phyloP scores from a whole-genome alignment of 2,113 vertebrate species.

The Fulmarus glacialis region DNA sequence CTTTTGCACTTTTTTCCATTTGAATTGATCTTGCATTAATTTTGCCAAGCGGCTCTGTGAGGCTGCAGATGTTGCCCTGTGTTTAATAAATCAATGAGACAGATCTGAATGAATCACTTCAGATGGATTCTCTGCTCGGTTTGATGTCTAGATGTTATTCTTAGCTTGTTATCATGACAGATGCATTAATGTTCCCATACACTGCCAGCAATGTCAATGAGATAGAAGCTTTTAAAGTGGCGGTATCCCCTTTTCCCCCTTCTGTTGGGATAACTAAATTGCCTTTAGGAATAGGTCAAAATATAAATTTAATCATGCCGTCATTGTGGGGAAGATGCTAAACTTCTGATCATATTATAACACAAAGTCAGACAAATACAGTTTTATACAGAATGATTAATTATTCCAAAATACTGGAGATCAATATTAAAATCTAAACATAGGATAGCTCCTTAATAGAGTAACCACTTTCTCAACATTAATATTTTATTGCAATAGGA shows the following conservation, averaged over 20 bases:
- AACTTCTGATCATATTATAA: not conserved
- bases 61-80: constrained; percentile 88
- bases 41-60: constrained; percentile 82
- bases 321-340: constrained; percentile 24
- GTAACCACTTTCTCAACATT: constrained; percentile 68
- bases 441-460: constrained; percentile 59
- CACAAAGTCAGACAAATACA: not conserved
- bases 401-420: constrained; percentile 57
- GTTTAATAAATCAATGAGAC: constrained; percentile 90
- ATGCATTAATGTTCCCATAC: constrained; percentile 89
- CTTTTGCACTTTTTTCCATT: constrained; percentile 86
- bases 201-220: constrained; percentile 85
- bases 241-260: constrained; percentile 70
- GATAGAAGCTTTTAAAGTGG: constrained; percentile 82
- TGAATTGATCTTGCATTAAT: constrained; percentile 90
- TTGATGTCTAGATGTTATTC: constrained; percentile 92
- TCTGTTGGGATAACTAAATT: constrained; percentile 65
- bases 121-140: constrained; percentile 87
- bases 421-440: constrained; percentile 76
- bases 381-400: constrained; percentile 59
- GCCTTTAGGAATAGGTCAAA: constrained; percentile 60
- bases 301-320: constrained; percentile 42
- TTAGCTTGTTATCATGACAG: constrained; percentile 94
- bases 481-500: constrained; percentile 77
- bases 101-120: constrained; percentile 90